Evolutionary conservation across 2,888 invertebrate genomes (phyloP), one percentile per base, ranked within the genome.

Genomic region (Drosophila pegasa): DNA sequence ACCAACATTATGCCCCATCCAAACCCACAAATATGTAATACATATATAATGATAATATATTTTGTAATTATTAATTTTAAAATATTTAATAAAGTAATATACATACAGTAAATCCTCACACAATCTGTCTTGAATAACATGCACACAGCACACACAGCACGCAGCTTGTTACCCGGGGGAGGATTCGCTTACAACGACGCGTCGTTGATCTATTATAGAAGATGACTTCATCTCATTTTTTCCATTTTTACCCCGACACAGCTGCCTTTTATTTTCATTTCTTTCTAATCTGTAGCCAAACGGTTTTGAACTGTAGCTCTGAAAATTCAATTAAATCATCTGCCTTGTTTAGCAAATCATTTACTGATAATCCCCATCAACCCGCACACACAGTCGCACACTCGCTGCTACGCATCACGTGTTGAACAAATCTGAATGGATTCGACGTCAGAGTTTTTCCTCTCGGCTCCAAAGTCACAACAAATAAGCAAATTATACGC

Each of bases 31-130:
- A 62, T 72, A 66, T 70, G 52, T 76, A 78, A 86, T 76, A 66
- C 84, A 76, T 80, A 50, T 50, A 35, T 35, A 86, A 80, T 80
- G 71, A 82, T 80, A 80, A 79, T 79, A 73, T 82, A 82, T 83
- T 86, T 83, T 86, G 78, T 84, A 83, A 80, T 80, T 87, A 84
- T 84, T 80, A 83, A 81, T 87, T 72, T 76, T 77, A 75, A 71
- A 83, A 86, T 75, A 79, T 78, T 80, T 81, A 83, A 86, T 83
- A 83, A 83, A 87, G 71, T 81, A 79, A 80, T 68, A 76, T 71
- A 67, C 55, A 33, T 60, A 72, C 60, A 50, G 48, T 54, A 61
- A 55, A 59, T 29, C 22, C 20, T 22, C 50, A 50, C 4, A 7
- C 22, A 16, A 50, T 14, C 22, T 50, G 22, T 50, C 12, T n/a